Evolutionary conservation across 2,888 invertebrate genomes (phyloP).

Genomic region (Eulithis testata): DNA sequence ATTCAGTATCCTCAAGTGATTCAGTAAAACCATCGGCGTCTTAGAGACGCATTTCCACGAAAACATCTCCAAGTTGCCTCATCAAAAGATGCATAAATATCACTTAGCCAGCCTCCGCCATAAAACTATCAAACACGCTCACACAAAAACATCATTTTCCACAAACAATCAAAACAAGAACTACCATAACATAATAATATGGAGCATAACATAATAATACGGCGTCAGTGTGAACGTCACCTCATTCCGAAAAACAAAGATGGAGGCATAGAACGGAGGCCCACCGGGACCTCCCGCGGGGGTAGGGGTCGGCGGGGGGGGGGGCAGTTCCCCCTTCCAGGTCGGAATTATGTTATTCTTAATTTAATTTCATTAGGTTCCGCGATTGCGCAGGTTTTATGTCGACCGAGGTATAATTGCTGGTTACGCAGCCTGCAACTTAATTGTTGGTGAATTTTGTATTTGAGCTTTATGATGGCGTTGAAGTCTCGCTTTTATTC

Average conservation of each 20-base stretch:
- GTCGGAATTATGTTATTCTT: slow-evolving; percentile 74
- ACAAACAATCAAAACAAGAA: slow-evolving; percentile 42
- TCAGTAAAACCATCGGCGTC: slow-evolving; percentile 19
- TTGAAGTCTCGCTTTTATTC: slow-evolving; percentile 11
- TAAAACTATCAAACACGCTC: slow-evolving; percentile 36
- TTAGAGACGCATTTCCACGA: slow-evolving; percentile 13
- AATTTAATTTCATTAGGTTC: slow-evolving; percentile 79
- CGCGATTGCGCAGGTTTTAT: slow-evolving; percentile 63
- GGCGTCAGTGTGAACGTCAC: slow-evolving; percentile 56
- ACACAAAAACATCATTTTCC: slow-evolving; percentile 42
- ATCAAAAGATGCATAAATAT: slow-evolving; percentile 32
- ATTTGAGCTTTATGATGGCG: slow-evolving; percentile 35
- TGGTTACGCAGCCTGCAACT: slow-evolving; percentile 44
- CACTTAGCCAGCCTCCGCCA: slow-evolving; percentile 21
- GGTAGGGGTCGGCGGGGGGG: slow-evolving; percentile 8
- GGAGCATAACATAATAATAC: slow-evolving; percentile 52
- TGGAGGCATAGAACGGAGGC: slow-evolving; percentile 47
- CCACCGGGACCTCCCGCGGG: slow-evolving; percentile 10
- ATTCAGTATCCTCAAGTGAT: background rate
- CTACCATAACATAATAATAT: slow-evolving; percentile 52
- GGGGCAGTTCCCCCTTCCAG: slow-evolving; percentile 25
- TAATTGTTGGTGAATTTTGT: slow-evolving; percentile 50
- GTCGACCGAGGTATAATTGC: slow-evolving; percentile 46
- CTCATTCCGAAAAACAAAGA: slow-evolving; percentile 70
- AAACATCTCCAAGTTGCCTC: slow-evolving; percentile 21